These are phyloP conservation scores for Anoplopoma fimbria DNA, from an alignment of 2,113 vertebrate species.

Conservation along the genomic window DNA sequence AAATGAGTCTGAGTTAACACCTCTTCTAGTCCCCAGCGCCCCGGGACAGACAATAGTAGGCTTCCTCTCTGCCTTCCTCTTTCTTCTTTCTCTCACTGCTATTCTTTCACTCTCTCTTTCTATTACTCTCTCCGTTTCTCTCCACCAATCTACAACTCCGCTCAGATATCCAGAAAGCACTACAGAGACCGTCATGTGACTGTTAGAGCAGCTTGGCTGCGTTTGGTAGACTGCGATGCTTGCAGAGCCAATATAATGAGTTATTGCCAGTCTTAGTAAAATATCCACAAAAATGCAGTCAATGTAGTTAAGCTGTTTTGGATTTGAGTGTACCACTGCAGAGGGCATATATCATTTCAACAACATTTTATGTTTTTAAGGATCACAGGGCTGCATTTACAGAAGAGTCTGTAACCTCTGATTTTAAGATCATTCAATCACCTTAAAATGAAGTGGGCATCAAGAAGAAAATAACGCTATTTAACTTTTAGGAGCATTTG, in stretches of 20 bases:
- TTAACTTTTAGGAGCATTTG: neutral
- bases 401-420: neutral
- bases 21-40: constrained; percentile 77
- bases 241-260: constrained; percentile 52
- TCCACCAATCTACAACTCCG: constrained; percentile 38
- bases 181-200: constrained; percentile 37
- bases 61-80: constrained; percentile 74
- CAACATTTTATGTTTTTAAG: constrained; percentile 32
- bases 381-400: constrained; percentile 21
- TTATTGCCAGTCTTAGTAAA: constrained; percentile 51
- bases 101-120: constrained; percentile 44
- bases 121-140: constrained; percentile 29
- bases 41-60: constrained; percentile 77
- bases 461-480: neutral
- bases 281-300: constrained; percentile 58
- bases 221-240: constrained; percentile 41
- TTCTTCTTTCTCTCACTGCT: constrained; percentile 57
- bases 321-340: constrained; percentile 26
- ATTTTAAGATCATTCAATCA: constrained; percentile 28
- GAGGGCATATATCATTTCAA: constrained; percentile 28
- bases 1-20: constrained; percentile 88
- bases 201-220: constrained; percentile 45
- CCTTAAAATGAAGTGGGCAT: neutral
- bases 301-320: constrained; percentile 36
- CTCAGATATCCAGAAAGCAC: constrained; percentile 40